A percentile compares a stretch with the other conserved stretches of the same genome.
phyloP scores from a whole-genome alignment of 2,888 invertebrate genomes.

The Ditylenchus weischeri region DNA sequence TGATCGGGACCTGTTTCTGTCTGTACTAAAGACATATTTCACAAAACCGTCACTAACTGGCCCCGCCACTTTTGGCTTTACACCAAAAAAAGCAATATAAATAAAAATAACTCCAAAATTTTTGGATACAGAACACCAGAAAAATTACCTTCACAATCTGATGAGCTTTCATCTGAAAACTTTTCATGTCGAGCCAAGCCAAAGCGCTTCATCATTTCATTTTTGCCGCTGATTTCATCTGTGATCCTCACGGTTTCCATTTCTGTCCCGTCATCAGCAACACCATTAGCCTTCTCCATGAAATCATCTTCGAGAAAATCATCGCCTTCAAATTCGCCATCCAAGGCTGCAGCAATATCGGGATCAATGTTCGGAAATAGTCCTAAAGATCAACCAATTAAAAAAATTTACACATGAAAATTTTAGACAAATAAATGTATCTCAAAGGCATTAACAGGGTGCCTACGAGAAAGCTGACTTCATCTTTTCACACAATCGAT shows the following conservation, averaged over 20 bases:
- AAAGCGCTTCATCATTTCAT: conserved; percentile 30
- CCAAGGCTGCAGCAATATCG: conserved; percentile 82
- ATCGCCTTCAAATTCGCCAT: conserved; percentile 75
- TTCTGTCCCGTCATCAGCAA: conserved; percentile 30
- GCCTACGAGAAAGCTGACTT: too few relatives aligned
- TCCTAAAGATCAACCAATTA: background rate
- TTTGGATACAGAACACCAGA: too few relatives aligned
- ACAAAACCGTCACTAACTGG: too few relatives aligned
- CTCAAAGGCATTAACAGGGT: too few relatives aligned
- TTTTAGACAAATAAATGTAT: too few relatives aligned
- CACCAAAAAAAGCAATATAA: too few relatives aligned
- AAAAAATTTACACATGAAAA: too few relatives aligned
- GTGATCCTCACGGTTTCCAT: conserved; percentile 11
- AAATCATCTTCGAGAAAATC: conserved; percentile 88
- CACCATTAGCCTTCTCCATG: conserved; percentile 73
- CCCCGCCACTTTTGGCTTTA: too few relatives aligned
- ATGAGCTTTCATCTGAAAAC: conserved; percentile 22
- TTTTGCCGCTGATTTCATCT: conserved; percentile 36
- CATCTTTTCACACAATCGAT: too few relatives aligned
- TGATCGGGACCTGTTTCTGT: too few relatives aligned
- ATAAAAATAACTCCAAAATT: too few relatives aligned
- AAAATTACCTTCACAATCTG: conserved; percentile 30
- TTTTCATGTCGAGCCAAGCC: conserved; percentile 21
- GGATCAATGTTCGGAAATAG: conserved; percentile 72
- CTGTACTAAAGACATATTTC: too few relatives aligned